Conservation (phyloP, 2,797 vertebrate species). For the Leptodactylus fallax region DNA sequence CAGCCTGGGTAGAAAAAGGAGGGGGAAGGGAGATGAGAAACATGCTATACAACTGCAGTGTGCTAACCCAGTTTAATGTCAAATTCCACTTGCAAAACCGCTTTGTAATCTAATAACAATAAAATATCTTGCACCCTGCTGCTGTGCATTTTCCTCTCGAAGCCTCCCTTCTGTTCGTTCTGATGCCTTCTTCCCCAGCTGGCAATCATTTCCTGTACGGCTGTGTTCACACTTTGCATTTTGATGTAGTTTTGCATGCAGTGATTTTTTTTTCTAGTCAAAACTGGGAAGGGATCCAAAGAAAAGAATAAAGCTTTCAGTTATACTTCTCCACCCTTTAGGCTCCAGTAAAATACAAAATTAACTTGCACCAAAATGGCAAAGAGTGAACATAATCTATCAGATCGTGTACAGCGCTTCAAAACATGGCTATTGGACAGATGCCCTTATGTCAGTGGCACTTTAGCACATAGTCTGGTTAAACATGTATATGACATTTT, state of each 20-base stretch:
- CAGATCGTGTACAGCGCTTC: neutral
- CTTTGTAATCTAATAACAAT: neutral
- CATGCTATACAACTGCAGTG: neutral
- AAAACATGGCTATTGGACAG: too few species aligned
- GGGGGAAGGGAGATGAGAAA: neutral
- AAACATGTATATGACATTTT: too few species aligned
- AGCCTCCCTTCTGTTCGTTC: neutral
- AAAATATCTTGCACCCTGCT: neutral
- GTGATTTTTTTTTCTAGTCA: slow-evolving; percentile 1
- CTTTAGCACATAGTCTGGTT: too few species aligned
- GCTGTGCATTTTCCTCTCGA: neutral
- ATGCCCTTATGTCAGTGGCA: too few species aligned
- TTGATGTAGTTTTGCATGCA: slow-evolving; percentile 9
- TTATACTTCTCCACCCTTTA: neutral
- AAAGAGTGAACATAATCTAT: neutral
- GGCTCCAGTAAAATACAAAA: neutral
- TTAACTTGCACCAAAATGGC: neutral
- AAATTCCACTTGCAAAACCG: neutral
- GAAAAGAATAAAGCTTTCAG: neutral
- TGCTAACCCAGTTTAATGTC: too few species aligned
- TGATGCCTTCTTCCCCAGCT: neutral
- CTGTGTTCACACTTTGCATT: slow-evolving; percentile 14
- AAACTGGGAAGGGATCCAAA: neutral
- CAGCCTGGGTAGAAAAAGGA: neutral
- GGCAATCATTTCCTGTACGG: slow-evolving; percentile 17